Percentiles rank a stretch among this genome's conserved stretches.
phyloP scores from a whole-genome alignment of 1,140 invertebrate genomes.

The Stenopsyche tienmushanensis region DNA sequence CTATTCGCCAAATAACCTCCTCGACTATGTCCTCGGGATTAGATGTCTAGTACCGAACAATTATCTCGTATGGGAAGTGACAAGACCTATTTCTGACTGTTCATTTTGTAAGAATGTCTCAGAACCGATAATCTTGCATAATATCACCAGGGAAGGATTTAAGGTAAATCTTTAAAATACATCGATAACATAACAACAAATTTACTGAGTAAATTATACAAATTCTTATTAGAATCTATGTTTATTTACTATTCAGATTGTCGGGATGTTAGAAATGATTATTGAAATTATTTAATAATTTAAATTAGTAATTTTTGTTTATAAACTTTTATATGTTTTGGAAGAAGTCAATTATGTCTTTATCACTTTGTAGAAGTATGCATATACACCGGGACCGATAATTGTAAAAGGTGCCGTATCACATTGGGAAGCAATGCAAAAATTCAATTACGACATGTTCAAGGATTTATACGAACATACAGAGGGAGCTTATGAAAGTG shows the following conservation, averaged over 20 bases:
- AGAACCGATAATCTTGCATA: conserved; percentile 63
- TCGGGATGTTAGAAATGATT: no score
- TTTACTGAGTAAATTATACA: no score
- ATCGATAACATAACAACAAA: no score
- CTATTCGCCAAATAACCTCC: neutral
- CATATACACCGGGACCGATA: conserved; percentile 79
- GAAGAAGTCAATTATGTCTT: neutral
- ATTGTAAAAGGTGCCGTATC: conserved; percentile 74
- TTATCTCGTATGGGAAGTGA: conserved; percentile 82
- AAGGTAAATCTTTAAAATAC: conserved; percentile 45
- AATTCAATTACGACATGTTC: conserved; percentile 76
- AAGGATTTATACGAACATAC: conserved; percentile 70
- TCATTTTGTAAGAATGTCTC: conserved; percentile 67
- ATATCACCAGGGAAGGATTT: conserved; percentile 69
- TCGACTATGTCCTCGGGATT: conserved; percentile 50
- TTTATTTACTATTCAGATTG: no score
- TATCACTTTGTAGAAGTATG: conserved; percentile 55
- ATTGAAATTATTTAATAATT: no score
- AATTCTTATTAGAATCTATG: no score
- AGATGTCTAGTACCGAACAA: conserved; percentile 80
- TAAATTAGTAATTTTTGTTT: conserved; percentile 6
- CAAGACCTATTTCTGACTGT: conserved; percentile 79
- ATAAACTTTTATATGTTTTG: no score
- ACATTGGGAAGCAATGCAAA: conserved; percentile 74
- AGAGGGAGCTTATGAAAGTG: conserved; percentile 64